Base-by-base conservation (phyloP, 2,113 vertebrate genomes). In the Chaetops frenatus region DNA sequence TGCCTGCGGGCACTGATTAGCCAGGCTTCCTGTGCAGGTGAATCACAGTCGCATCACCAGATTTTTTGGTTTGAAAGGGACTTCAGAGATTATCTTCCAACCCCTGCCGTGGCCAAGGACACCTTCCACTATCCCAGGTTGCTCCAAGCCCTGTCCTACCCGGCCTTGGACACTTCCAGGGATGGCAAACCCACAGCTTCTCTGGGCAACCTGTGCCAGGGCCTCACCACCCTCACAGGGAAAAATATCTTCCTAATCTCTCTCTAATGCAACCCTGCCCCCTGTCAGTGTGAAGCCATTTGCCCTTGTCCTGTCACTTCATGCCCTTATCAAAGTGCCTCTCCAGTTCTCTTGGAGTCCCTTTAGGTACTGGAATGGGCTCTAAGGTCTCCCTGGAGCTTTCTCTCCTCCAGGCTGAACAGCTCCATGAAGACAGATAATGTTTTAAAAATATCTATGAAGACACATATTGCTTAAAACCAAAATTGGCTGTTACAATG, bases 121-220 rank as follows among this genome's bases (percentile, higher is more conserved):
- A 38, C 19, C 23, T 47, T 29, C 19, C 64, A 21, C 64, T 24
- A 0, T 1, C 33, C 19, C 64, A 78, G 33, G 19, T 0, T 53
- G 23, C 38, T 47, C 47, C 45, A 29, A 53, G 19, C 5, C 33
- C 27, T 0, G 0, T 45, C 28, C 73, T 53, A 0, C n/a, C 54
- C 24, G 23, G 38, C n/a, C 24, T n/a, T 53, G 64, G 7, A 4
- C 38, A 47, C 19, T 61, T 4, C 23, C 33, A 47, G 38, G 8
- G 28, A 24, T 70, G 40, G 10, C 8, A 19, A 5, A 61, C 19
- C 12, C 54, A 16, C 64, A 79, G n/a, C 15, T 78, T 6, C 64
- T 62, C 65, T 79, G 56, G 12, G 10, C 27, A 62, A 0, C 21
- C 25, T 70, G 31, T 62, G 18, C 62, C 61, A 56, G 31, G 15